These are phyloP conservation scores for Xiphorhynchus elegans DNA, from an alignment of 2,113 vertebrate species.

Conservation along the genomic window DNA sequence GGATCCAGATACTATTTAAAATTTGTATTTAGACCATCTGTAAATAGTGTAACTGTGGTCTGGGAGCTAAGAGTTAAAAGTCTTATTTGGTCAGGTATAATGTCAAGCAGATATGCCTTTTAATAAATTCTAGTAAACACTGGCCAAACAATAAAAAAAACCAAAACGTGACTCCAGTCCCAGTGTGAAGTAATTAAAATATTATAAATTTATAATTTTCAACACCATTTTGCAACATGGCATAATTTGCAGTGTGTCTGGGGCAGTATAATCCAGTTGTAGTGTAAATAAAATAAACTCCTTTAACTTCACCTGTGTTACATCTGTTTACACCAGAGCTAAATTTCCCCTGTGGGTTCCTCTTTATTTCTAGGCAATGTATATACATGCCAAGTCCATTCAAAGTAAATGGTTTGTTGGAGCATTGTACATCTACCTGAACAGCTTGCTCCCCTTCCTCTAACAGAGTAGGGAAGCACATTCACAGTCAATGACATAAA, in stretches of 20 bases:
- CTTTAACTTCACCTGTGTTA: background rate
- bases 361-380: background rate
- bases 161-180: background rate
- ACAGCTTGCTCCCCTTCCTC: background rate
- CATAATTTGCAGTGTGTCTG: background rate
- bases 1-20: background rate
- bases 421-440: background rate
- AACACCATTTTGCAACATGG: background rate
- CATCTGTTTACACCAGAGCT: background rate
- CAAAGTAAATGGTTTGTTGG: background rate
- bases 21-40: background rate
- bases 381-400: background rate
- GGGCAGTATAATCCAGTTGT: background rate
- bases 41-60: background rate
- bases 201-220: background rate
- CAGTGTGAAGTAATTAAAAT: background rate
- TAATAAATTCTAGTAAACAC: background rate
- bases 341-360: background rate
- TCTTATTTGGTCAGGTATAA: background rate
- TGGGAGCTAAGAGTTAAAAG: background rate
- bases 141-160: conserved; percentile 9
- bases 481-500: background rate
- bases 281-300: background rate
- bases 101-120: background rate
- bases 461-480: background rate